Conservation (phyloP, 2,888 invertebrate genomes). For the Metopia argyrocephala region DNA sequence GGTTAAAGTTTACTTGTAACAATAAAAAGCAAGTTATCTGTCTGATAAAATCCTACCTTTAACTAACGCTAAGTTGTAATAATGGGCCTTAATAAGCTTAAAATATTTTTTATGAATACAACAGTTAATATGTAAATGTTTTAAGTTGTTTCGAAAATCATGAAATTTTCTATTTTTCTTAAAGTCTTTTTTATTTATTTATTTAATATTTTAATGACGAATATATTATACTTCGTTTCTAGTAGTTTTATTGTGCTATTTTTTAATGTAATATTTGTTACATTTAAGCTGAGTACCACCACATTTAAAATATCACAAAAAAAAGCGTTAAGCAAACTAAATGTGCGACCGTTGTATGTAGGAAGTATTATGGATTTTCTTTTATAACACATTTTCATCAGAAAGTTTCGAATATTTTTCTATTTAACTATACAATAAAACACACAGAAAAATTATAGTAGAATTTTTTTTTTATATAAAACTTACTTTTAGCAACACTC, state of each 20-base stretch:
- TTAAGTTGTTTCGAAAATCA: too few relatives aligned
- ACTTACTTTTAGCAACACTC: not conserved
- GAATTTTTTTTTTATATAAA: not conserved
- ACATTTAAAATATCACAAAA: constrained; percentile 7
- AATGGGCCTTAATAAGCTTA: too few relatives aligned
- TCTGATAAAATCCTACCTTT: too few relatives aligned
- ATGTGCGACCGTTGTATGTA: not conserved
- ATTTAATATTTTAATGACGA: not conserved
- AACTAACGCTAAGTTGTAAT: too few relatives aligned
- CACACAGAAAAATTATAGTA: not conserved
- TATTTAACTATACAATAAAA: too few relatives aligned
- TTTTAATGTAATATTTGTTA: constrained; percentile 13
- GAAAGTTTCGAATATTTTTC: not conserved
- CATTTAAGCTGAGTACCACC: constrained; percentile 26
- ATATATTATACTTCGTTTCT: too few relatives aligned
- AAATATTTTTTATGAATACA: too few relatives aligned
- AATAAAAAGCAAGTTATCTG: too few relatives aligned
- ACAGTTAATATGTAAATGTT: too few relatives aligned
- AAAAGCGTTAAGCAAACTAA: not conserved
- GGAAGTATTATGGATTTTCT: not conserved
- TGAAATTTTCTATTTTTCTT: too few relatives aligned
- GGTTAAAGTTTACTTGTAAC: too few relatives aligned
- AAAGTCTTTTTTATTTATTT: not conserved
- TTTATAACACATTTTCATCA: not conserved
- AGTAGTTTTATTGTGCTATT: not conserved